Evolutionary conservation across 2,888 invertebrate genomes (phyloP).

Genomic region (Hydropsyche betteni): DNA sequence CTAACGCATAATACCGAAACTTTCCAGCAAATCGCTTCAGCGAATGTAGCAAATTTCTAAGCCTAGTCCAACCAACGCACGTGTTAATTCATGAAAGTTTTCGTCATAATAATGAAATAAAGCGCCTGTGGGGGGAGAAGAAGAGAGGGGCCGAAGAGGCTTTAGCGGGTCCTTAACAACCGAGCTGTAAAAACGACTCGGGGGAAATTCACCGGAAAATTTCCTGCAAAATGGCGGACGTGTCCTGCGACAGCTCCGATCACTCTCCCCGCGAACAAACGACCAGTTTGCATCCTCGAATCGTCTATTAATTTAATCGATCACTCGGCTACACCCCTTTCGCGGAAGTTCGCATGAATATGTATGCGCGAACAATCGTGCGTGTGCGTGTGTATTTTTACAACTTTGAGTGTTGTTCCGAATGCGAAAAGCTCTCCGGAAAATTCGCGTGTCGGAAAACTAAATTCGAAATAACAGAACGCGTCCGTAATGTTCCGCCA

Average conservation of each 20-base stretch:
- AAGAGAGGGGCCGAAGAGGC: too few relatives aligned
- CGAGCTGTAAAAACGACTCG: conserved; percentile 22
- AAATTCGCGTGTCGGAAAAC: conserved; percentile 13
- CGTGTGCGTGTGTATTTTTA: background rate
- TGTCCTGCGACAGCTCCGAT: background rate
- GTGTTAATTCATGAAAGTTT: conserved; percentile 21
- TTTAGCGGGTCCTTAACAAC: background rate
- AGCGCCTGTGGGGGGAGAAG: background rate
- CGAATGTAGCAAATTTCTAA: too few relatives aligned
- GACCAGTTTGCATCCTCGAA: too few relatives aligned
- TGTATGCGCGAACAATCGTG: too few relatives aligned
- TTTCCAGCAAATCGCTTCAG: too few relatives aligned
- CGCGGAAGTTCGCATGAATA: too few relatives aligned
- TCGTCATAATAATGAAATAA: conserved; percentile 26
- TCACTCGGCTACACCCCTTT: too few relatives aligned
- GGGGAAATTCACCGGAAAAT: background rate
- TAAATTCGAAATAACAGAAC: conserved; percentile 10
- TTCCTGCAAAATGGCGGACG: background rate
- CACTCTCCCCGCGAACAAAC: too few relatives aligned
- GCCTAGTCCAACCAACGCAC: background rate
- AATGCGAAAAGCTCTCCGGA: background rate
- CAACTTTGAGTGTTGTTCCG: conserved; percentile 13
- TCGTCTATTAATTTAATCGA: too few relatives aligned
- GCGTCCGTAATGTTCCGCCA: background rate
- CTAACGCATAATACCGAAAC: too few relatives aligned